Base-by-base conservation (phyloP, 2,888 invertebrate species). In the Ectobius pallidus region DNA sequence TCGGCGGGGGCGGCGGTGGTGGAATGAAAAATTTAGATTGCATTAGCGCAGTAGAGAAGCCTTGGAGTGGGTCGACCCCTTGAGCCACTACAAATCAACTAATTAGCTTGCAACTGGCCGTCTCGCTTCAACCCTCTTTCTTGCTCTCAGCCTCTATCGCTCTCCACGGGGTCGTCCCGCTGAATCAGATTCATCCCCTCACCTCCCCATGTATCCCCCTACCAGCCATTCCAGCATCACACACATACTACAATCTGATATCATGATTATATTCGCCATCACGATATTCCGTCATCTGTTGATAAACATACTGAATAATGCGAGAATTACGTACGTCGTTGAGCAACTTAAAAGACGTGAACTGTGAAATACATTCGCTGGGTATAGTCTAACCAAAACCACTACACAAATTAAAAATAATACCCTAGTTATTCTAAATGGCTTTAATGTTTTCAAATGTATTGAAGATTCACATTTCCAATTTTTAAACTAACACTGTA, bases 11-110 rank as follows among this genome's bases (percentile, higher is more conserved):
- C 1, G 25, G 49, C 11, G 67, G 3, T 14, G 58, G 44, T 61
- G 61, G 61, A 75, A 75, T 75, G 75, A 75, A 75, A 75, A 75
- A 75, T 75, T 75, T 75, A 75, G 75, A 75, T 75, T 75, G 75
- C 75, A 75, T 75, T 75, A 75, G 73, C 73, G 74, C 67, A 68
- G 62, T 49, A 67, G 39, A 58, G 67, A 61, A 22, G 44, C 49
- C 46, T 49, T 42, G 68, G 63, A 62, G 61, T 32, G 42, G 67
- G 44, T 25, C 42, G 81, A 79, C 82, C 82, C 82, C 82, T 83
- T 80, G 81, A 83, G 83, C 83, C 83, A 83, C 84, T 84, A 83
- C 84, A 83, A 84, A 84, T 84, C 84, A 84, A 83, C 83, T 84
- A 84, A 84, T 84, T 84, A 84, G 83, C 82, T 70, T 61, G 61